Evolutionary conservation across 2,113 vertebrate species (phyloP).

Genomic region (Sinocyclocheilus grahami): DNA sequence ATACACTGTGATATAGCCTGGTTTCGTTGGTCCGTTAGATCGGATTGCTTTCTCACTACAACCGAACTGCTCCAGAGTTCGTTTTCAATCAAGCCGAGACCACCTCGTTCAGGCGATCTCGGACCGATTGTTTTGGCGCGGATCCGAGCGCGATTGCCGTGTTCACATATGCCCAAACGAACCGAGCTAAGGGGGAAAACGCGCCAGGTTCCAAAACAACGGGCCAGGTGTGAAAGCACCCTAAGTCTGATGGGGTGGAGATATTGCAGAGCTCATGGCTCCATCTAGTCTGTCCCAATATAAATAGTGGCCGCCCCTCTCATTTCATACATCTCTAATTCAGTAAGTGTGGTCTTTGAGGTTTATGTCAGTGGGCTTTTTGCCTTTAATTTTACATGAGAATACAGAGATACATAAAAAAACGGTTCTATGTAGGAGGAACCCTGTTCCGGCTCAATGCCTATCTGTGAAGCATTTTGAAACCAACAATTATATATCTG

Average conservation of each 20-base stretch:
- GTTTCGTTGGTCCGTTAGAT: no score
- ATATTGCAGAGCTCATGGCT: background rate
- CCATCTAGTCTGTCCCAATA: background rate
- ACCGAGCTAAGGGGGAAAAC: no score
- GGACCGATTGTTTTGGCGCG: no score
- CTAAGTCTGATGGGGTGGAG: background rate
- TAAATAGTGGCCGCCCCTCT: background rate
- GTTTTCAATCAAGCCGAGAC: no score
- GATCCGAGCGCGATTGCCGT: no score
- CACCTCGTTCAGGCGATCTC: no score
- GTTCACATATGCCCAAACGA: no score
- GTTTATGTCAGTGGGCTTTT: background rate
- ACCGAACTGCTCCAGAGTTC: no score
- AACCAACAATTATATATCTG: background rate
- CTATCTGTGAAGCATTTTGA: background rate
- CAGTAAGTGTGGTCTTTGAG: background rate
- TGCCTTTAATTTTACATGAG: background rate
- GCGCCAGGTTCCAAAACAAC: no score
- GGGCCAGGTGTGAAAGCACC: no score
- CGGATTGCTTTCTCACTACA: no score
- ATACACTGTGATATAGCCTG: no score
- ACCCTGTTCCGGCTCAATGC: background rate
- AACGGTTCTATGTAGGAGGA: background rate
- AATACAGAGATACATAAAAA: background rate
- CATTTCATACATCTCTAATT: constrained; percentile 25